Base-by-base conservation (phyloP, 2,113 vertebrate species). In the Ptychochromis oligacanthus region DNA sequence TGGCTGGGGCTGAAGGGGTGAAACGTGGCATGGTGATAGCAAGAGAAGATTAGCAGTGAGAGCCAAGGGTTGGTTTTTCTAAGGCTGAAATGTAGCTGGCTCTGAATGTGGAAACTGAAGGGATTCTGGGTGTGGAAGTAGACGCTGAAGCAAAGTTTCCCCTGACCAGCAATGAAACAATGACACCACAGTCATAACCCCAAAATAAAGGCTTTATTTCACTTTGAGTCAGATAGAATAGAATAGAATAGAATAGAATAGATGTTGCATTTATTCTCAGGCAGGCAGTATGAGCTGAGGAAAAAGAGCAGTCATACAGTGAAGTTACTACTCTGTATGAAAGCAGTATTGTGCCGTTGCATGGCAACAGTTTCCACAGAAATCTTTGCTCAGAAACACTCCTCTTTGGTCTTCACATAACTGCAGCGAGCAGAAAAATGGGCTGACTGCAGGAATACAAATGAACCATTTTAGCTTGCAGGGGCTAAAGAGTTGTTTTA, bases 341-440 rank as follows among this genome's bases (percentile, higher is more conserved):
- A 86, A 67, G 79, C 83, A 86, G 90, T 84, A 91, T 93, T 94
- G 93, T 93, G 93, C 89, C 93, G 94, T 95, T 95, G 95, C 95
- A 91, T 95, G 89, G 94, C 93, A 95, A 95, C 95, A 80, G 94
- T 95, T 95, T 93, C 95, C 94, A 95, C 88, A 94, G 95, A 93
- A 94, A 95, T 94, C 90, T 90, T 91, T 91, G 88, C 92, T 91
- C 87, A 91, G 93, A 88, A 92, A 87, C 89, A 88, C 83, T 89
- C 88, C 79, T 89, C 87, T 89, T 80, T 91, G 93, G 82, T 90
- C 86, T 65, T 92, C 90, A 88, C 75, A 87, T 79, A 83, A 90
- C 82, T 87, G 87, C 90, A 93, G 78, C 59, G 22, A 86, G 74
- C 72, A 79, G 79, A 83, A 81, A 88, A 91, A 91, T 56, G 64